Percentiles rank a stretch among this genome's conserved stretches.
phyloP scores from a whole-genome alignment of 2,797 vertebrate species.

The Mastacembelus armatus region DNA sequence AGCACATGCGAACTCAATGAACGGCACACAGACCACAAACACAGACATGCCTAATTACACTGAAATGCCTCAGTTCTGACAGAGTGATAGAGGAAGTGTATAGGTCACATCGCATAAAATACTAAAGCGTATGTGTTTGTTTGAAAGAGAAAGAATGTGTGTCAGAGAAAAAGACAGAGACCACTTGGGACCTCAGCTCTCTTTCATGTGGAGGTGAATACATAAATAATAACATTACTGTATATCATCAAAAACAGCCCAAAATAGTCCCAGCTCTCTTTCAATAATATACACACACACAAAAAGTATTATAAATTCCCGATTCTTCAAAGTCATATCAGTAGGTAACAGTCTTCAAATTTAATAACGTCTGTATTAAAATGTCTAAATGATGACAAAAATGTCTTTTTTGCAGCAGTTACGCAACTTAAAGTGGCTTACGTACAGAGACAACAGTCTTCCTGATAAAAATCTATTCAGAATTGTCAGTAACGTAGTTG shows the following conservation, averaged over 20 bases:
- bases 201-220: constrained; percentile 82
- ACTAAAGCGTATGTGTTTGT: constrained; percentile 22
- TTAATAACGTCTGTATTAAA: constrained; percentile 24
- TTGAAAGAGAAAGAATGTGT: constrained; percentile 30
- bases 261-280: constrained; percentile 65
- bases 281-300: constrained; percentile 31
- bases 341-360: constrained; percentile 23
- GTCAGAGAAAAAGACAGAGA: constrained; percentile 50
- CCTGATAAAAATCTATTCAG: constrained; percentile 43
- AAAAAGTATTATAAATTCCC: constrained; percentile 17
- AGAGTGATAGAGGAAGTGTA: not conserved
- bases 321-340: constrained; percentile 42
- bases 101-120: constrained; percentile 20
- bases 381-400: constrained; percentile 20
- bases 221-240: constrained; percentile 77
- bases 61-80: constrained; percentile 1
- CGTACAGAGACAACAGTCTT: constrained; percentile 1
- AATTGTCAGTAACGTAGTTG: constrained; percentile 14
- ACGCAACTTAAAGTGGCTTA: not conserved
- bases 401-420: constrained; percentile 3
- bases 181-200: constrained; percentile 66
- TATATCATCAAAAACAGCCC: constrained; percentile 73
- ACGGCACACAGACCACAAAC: constrained; percentile 10
- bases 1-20: constrained; percentile 27
- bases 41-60: constrained; percentile 21